Evolutionary conservation across 2,888 invertebrate species (phyloP).

Genomic region (Drosophila aldrichi): DNA sequence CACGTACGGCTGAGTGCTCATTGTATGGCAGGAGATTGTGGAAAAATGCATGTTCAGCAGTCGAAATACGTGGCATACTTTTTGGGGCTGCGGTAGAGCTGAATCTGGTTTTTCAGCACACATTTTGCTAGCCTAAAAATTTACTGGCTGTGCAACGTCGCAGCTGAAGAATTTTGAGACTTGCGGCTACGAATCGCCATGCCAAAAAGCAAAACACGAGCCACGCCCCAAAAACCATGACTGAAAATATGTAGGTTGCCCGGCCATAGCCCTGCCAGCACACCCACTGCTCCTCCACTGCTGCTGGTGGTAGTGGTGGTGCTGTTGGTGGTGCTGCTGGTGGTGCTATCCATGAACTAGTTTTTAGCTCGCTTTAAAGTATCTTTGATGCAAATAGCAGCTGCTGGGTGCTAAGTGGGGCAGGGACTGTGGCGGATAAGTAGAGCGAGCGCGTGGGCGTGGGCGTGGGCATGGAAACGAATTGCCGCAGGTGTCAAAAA

Average conservation of each 20-base stretch:
- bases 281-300: not conserved
- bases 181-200: conserved; percentile 75
- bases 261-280: conserved; percentile 16
- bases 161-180: conserved; percentile 69
- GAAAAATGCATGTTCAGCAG: conserved; percentile 42
- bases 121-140: conserved; percentile 36
- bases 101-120: conserved; percentile 22
- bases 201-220: conserved; percentile 62
- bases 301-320: conserved; percentile 1
- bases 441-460: conserved; percentile 30
- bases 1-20: not conserved
- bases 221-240: conserved; percentile 55
- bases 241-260: conserved; percentile 74
- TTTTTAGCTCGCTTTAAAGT: conserved; percentile 73
- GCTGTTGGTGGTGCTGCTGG: not conserved
- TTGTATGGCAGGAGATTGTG: not conserved
- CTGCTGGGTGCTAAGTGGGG: conserved; percentile 1
- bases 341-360: conserved; percentile 71
- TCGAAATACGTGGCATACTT: conserved; percentile 69
- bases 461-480: conserved; percentile 63
- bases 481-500: conserved; percentile 80
- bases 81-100: conserved; percentile 37
- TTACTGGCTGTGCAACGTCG: conserved; percentile 32
- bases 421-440: not conserved
- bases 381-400: conserved; percentile 73